Evolutionary conservation across 2,888 invertebrate genomes (phyloP).

Genomic region (Athrips mouffetella): DNA sequence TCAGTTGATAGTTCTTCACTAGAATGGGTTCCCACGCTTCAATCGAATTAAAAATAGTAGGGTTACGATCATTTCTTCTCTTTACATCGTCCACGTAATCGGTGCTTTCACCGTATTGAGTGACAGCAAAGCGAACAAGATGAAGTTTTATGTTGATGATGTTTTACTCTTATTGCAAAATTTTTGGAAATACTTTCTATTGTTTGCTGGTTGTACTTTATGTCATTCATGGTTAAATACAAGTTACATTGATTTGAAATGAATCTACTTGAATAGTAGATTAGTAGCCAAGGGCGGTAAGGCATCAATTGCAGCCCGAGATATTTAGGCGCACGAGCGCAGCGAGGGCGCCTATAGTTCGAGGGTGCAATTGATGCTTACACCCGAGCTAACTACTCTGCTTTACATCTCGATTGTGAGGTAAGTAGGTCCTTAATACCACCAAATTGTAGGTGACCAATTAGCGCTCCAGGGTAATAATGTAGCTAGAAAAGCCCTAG

Average conservation of each 20-base stretch:
- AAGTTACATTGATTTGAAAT: background rate
- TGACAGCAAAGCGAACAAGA: constrained; percentile 1
- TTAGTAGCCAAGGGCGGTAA: too few relatives aligned
- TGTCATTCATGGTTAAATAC: background rate
- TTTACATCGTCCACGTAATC: constrained; percentile 8
- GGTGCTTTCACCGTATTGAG: constrained; percentile 13
- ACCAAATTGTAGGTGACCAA: too few relatives aligned
- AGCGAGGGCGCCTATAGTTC: too few relatives aligned
- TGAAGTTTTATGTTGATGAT: background rate
- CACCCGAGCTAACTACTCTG: too few relatives aligned
- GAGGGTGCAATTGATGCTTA: too few relatives aligned
- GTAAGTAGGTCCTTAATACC: too few relatives aligned
- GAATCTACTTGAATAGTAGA: too few relatives aligned
- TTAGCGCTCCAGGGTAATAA: too few relatives aligned
- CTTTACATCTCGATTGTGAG: too few relatives aligned
- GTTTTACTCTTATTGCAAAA: background rate
- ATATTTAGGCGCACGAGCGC: too few relatives aligned
- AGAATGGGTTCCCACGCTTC: background rate
- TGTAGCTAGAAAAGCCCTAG: too few relatives aligned
- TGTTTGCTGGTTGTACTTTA: background rate
- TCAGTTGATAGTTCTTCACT: background rate
- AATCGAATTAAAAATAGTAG: background rate
- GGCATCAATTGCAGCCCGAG: too few relatives aligned
- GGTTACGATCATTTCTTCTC: constrained; percentile 10
- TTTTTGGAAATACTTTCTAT: background rate